phyloP scores from a whole-genome alignment of 2,797 vertebrate genomes.

The Enteromius treurensis region DNA sequence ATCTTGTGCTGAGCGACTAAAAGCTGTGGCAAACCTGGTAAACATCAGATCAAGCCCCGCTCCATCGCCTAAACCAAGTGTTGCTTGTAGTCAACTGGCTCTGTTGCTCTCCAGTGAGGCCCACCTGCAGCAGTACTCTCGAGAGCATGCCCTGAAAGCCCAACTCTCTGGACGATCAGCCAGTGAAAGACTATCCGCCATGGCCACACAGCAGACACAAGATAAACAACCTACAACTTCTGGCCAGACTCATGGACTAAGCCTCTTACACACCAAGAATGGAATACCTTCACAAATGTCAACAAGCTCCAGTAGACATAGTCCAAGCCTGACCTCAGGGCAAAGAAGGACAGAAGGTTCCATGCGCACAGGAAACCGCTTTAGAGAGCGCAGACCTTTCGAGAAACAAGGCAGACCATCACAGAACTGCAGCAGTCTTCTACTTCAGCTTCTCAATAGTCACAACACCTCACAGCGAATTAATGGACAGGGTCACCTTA shows the following conservation, averaged over 20 bases:
- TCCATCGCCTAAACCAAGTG: slow-evolving; percentile 94
- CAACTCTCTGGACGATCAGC: slow-evolving; percentile 91
- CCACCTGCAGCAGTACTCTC: slow-evolving; percentile 97
- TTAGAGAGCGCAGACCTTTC: slow-evolving; percentile 83
- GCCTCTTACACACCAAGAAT: slow-evolving; percentile 85
- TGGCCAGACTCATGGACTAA: slow-evolving; percentile 75
- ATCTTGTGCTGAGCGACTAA: slow-evolving; percentile 92
- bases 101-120: slow-evolving; percentile 97
- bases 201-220: slow-evolving; percentile 87
- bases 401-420: slow-evolving; percentile 87
- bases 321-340: slow-evolving; percentile 77
- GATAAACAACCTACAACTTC: slow-evolving; percentile 82
- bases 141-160: slow-evolving; percentile 96
- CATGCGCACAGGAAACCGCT: slow-evolving; percentile 72
- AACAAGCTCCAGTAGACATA: slow-evolving; percentile 77
- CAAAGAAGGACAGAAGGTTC: slow-evolving; percentile 71
- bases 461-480: slow-evolving; percentile 88
- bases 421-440: slow-evolving; percentile 92
- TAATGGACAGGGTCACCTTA: slow-evolving; percentile 84
- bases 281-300: slow-evolving; percentile 79
- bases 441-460: slow-evolving; percentile 95
- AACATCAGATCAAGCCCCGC: slow-evolving; percentile 95
- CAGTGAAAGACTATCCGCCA: slow-evolving; percentile 94
- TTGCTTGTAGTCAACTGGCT: slow-evolving; percentile 97
- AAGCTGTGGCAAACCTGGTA: slow-evolving; percentile 96